Percentiles rank a stretch among this genome's conserved stretches.
These are phyloP conservation scores for Nyctalus aviator DNA, from an alignment of 2,797 vertebrate species.

Conservation along the genomic window DNA sequence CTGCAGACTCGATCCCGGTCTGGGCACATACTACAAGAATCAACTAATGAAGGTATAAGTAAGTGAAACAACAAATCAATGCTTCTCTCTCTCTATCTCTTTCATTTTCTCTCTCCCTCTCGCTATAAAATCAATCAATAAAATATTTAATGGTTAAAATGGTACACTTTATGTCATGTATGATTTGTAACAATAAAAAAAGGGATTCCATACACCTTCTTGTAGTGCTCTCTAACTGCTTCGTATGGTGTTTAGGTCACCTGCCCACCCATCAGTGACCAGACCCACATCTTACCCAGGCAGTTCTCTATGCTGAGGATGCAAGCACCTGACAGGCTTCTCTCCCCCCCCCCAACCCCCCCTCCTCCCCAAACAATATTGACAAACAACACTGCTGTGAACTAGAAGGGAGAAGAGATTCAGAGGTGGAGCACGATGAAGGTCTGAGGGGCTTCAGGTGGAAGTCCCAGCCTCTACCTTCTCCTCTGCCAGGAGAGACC, in stretches of 20 bases:
- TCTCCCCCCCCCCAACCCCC: no score
- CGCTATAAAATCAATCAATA: neutral
- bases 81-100: neutral
- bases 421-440: conserved; percentile 17
- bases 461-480: neutral
- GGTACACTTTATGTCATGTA: neutral
- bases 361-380: no score
- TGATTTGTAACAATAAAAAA: neutral
- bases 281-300: neutral
- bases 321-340: neutral
- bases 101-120: neutral
- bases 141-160: neutral
- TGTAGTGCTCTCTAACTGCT: neutral
- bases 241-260: neutral
- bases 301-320: neutral
- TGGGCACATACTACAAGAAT: neutral
- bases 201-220: neutral
- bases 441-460: neutral
- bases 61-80: neutral
- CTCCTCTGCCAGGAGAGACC: neutral
- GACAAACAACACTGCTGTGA: neutral
- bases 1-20: neutral
- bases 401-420: neutral
- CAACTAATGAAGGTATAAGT: neutral
- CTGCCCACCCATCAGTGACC: neutral